Base-by-base conservation (phyloP, 1,140 invertebrate genomes). In the Drusus annulatus region DNA sequence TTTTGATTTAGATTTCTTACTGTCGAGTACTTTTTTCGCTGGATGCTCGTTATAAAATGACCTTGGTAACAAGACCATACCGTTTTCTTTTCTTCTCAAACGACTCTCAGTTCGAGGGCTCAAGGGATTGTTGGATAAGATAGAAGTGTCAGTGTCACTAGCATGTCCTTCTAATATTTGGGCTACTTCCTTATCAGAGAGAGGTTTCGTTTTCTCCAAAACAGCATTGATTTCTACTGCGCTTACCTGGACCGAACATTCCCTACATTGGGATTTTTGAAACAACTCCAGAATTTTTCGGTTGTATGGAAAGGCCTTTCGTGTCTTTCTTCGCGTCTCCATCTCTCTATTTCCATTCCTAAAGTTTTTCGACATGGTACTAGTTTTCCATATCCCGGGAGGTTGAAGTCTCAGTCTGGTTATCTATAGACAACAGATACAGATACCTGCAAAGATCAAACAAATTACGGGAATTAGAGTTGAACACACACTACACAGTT, bases 71-170 rank as follows among this genome's bases (percentile, higher is more conserved):
- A 86, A 78, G 6, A 89, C 87, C 86, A 89, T 86, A 8, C 89
- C 89, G 87, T 90, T 90, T 83, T 90, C 89, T 81, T 88, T 89
- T 17, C 83, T 86, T 84, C 87, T 88, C 81, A 88, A 83, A 45
- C 85, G 87, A 15, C 86, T 75, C 78, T 85, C 87, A n/a, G 51
- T 15, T 31, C 54, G 51, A 31, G 52, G 52, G 19, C 71, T 75
- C n/a, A 75, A 17, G 3, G 54, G 19, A 50, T 4, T 23, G 17
- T 56, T 25, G 8, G 25, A 58, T 2, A 36, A 8, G 15, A 25
- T 31, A 3, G 71, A 16, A 7, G 71, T 36, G 17, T 75, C 71
- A 7, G 71, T 36, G 17, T 75, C 71, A 58, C 28, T 58, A 0
- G 19, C 25, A 68, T 21, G 36, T 8, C 50, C 69, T 58, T 75